phyloP scores from a whole-genome alignment of 2,888 invertebrate genomes.

The Magallana nippona region DNA sequence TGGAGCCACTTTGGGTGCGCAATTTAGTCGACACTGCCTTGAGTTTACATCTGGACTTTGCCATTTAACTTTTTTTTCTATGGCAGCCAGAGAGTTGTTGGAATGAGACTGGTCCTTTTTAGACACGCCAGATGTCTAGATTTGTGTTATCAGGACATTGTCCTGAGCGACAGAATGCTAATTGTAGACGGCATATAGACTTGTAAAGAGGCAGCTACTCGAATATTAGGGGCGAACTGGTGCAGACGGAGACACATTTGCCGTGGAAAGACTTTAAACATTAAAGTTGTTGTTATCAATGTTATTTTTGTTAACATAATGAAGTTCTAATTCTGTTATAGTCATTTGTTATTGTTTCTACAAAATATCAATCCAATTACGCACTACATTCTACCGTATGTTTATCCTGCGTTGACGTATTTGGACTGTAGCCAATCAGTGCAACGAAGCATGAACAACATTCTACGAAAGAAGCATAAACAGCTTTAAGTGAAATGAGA shows the following conservation, averaged over 20 bases:
- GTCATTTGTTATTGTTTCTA: constrained; percentile 29
- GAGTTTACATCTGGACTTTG: not conserved
- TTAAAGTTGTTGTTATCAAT: constrained; percentile 12
- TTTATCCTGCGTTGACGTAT: not conserved
- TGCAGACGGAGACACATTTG: constrained; percentile 5
- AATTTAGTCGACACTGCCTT: constrained; percentile 10
- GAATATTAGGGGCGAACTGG: constrained; percentile 1
- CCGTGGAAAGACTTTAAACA: constrained; percentile 2
- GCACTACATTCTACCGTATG: constrained; percentile 18
- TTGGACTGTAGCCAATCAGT: not conserved
- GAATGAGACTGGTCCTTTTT: not conserved
- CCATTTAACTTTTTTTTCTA: constrained; percentile 15
- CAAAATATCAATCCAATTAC: constrained; percentile 19
- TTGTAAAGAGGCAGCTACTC: constrained; percentile 15
- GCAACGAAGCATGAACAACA: constrained; percentile 22
- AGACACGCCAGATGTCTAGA: constrained; percentile 22
- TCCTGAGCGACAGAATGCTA: constrained; percentile 20
- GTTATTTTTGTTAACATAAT: constrained; percentile 23
- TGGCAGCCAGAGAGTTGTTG: constrained; percentile 18
- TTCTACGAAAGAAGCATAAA: not conserved
- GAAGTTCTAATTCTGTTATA: not conserved
- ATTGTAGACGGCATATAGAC: constrained; percentile 30
- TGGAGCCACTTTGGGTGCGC: constrained; percentile 32
- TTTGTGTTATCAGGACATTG: constrained; percentile 1
- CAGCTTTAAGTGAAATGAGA: constrained; percentile 18